phyloP scores from a whole-genome alignment of 23 tunicate genomes.

The Phallusia fumigata region DNA sequence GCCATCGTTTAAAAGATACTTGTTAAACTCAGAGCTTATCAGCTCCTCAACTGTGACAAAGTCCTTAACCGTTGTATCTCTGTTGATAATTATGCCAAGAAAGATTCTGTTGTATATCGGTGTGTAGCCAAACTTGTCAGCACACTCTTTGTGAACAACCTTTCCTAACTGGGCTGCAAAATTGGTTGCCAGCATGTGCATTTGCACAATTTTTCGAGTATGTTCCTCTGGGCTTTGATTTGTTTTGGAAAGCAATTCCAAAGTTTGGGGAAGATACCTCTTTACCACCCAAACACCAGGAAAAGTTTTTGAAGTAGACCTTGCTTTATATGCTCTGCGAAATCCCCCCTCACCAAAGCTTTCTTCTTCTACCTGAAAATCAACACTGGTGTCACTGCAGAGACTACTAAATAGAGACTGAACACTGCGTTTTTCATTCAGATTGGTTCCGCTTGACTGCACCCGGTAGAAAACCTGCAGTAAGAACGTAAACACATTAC shows the following conservation, averaged over 20 bases:
- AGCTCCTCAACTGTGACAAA: not conserved
- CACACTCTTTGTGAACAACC: not conserved
- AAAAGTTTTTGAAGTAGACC: not conserved
- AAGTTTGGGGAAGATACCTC: not conserved
- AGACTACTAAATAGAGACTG: too few species aligned
- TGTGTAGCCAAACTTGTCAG: not conserved
- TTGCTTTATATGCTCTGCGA: not conserved
- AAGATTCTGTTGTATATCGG: not conserved
- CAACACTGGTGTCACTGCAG: not conserved
- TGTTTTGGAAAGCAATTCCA: not conserved
- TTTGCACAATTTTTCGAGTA: constrained; percentile 13
- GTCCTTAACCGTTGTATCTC: not conserved
- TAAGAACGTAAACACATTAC: too few species aligned
- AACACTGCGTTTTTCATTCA: too few species aligned
- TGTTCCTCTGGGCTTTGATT: constrained; percentile 10
- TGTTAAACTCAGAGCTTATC: too few species aligned
- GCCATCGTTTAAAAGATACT: too few species aligned
- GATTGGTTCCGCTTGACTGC: too few species aligned
- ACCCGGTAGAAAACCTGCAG: too few species aligned
- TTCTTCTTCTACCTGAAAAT: not conserved
- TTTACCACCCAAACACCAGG: constrained; percentile 17
- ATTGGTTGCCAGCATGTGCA: constrained; percentile 14
- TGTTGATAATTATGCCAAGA: too few species aligned
- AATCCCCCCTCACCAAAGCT: constrained; percentile 10
- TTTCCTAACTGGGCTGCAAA: constrained; percentile 6